A percentile compares a stretch with the other conserved stretches of the same genome.
phyloP scores from a whole-genome alignment of 1,140 invertebrate species.

The Rhagoletis pomonella region DNA sequence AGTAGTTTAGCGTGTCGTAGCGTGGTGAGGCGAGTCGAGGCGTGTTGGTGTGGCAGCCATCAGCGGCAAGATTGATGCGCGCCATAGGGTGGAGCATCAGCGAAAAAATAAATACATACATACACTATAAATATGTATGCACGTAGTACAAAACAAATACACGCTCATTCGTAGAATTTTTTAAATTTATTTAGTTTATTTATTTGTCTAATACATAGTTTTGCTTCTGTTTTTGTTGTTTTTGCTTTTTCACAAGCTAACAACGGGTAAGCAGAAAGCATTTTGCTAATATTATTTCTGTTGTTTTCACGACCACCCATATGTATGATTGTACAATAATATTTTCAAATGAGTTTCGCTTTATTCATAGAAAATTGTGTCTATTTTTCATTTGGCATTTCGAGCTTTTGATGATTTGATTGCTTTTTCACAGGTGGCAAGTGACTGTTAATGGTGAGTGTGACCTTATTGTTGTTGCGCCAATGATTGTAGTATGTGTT shows the following conservation, averaged over 20 bases:
- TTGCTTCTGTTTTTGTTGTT: not conserved
- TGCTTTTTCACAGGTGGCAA: slow-evolving; percentile 10
- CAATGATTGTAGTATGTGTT: too few relatives aligned
- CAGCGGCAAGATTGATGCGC: slow-evolving; percentile 13
- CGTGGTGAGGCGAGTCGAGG: not conserved
- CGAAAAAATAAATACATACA: not conserved
- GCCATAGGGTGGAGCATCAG: slow-evolving; percentile 35
- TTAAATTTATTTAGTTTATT: slow-evolving; percentile 28
- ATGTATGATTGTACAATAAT: too few relatives aligned
- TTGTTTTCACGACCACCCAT: not conserved
- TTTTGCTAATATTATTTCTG: not conserved
- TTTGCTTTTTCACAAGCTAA: not conserved
- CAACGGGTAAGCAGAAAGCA: not conserved
- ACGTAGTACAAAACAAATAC: too few relatives aligned
- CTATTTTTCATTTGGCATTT: not conserved
- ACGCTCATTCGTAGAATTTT: not conserved
- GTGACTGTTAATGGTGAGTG: not conserved
- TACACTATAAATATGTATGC: too few relatives aligned
- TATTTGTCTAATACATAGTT: not conserved
- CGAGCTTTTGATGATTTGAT: not conserved
- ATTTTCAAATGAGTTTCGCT: too few relatives aligned
- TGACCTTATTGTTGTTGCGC: too few relatives aligned
- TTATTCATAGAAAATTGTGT: too few relatives aligned
- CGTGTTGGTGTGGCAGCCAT: not conserved
- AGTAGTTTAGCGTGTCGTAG: not conserved